These are phyloP conservation scores for Spodoptera littoralis DNA, from an alignment of 2,888 invertebrate genomes.

Conservation along the genomic window DNA sequence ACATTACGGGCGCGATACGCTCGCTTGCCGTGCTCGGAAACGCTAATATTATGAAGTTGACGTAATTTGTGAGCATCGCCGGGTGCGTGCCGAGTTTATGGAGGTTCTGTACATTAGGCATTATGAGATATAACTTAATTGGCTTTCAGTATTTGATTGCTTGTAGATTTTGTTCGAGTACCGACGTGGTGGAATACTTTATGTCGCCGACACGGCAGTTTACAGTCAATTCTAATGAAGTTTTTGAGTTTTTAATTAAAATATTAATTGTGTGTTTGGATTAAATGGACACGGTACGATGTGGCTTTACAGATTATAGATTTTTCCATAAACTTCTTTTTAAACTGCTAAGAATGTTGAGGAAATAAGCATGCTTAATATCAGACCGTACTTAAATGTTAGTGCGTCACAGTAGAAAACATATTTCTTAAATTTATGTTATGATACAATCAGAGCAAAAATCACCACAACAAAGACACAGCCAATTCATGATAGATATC, in stretches of 20 bases:
- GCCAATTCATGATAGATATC: too few relatives aligned
- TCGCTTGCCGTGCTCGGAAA: slow-evolving; percentile 69
- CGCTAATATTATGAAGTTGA: slow-evolving; percentile 77
- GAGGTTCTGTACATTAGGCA: slow-evolving; percentile 54
- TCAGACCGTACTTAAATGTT: too few relatives aligned
- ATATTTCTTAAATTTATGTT: too few relatives aligned
- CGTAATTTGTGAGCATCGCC: slow-evolving; percentile 66
- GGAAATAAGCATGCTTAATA: too few relatives aligned
- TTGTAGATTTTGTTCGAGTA: slow-evolving; percentile 27
- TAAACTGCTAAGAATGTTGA: too few relatives aligned
- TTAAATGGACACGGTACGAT: neutral
- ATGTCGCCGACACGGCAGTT: neutral
- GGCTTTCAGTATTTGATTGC: slow-evolving; percentile 26
- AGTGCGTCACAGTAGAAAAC: too few relatives aligned
- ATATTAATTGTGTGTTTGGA: neutral
- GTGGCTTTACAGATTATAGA: too few relatives aligned
- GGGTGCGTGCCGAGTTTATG: slow-evolving; percentile 29
- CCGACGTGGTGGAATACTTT: slow-evolving; percentile 2
- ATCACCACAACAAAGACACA: neutral
- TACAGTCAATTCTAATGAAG: slow-evolving; percentile 11
- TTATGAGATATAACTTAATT: slow-evolving; percentile 37
- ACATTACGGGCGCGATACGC: slow-evolving; percentile 81
- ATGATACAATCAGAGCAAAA: too few relatives aligned
- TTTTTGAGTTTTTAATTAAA: slow-evolving; percentile 1
- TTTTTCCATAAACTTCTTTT: too few relatives aligned